Percentiles rank a stretch among this genome's conserved stretches.
phyloP scores from a whole-genome alignment of 2,888 invertebrate genomes.

The Nasonia oneida region DNA sequence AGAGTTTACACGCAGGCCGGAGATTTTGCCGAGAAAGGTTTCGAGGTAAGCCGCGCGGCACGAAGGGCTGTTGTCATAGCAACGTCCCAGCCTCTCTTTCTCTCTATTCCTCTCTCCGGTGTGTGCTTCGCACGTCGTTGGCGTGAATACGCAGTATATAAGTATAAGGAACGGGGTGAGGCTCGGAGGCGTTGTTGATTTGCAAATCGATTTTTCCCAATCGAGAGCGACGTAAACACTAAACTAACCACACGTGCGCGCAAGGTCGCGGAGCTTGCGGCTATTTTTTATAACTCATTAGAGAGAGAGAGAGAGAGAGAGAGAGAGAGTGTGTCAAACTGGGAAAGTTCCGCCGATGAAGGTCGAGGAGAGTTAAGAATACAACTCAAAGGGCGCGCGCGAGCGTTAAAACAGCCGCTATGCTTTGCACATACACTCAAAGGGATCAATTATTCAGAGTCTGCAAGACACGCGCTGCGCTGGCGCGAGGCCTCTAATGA shows the following conservation, averaged over 20 bases:
- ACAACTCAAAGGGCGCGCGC: background rate
- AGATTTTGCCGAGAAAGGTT: conserved; percentile 7
- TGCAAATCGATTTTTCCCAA: background rate
- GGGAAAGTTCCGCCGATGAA: too few species aligned
- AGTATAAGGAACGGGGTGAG: background rate
- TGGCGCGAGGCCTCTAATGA: background rate
- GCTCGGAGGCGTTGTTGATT: background rate
- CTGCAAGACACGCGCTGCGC: background rate
- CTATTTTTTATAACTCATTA: too few species aligned
- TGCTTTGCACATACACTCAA: background rate
- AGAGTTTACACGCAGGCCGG: background rate
- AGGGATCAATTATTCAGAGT: background rate
- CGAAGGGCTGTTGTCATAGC: conserved; percentile 70
- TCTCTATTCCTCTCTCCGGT: background rate
- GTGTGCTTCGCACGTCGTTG: background rate
- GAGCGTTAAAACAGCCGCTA: conserved; percentile 33
- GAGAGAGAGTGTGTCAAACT: background rate
- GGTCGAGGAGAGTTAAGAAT: too few species aligned
- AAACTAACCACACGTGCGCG: background rate
- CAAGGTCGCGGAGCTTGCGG: too few species aligned
- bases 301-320: too few species aligned
- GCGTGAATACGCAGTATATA: background rate
- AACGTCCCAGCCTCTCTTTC: conserved; percentile 67
- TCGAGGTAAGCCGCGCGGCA: conserved; percentile 4
- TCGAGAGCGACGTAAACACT: too few species aligned